Evolutionary conservation across 1,140 invertebrate species (phyloP).

Genomic region (Drosophila punjabiensis): DNA sequence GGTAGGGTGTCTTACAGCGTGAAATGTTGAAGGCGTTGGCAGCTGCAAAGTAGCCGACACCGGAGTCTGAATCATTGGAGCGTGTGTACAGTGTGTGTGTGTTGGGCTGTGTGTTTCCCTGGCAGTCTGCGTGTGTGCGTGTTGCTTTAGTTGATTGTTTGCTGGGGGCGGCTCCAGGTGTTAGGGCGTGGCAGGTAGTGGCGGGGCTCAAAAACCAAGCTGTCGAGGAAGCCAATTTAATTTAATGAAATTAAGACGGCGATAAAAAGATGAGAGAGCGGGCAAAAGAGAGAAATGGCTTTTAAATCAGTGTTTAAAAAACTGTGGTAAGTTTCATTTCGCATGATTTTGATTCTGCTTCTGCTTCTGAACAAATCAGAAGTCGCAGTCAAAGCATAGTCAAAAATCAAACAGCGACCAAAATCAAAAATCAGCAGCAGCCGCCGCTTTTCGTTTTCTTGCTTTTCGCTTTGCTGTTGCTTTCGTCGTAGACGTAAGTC

Average conservation of each 20-base stretch:
- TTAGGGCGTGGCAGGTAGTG: constrained; percentile 16
- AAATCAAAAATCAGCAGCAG: too few species aligned
- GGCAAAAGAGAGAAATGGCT: not conserved
- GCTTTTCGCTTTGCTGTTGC: too few species aligned
- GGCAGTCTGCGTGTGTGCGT: constrained; percentile 14
- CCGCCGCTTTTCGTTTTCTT: too few species aligned
- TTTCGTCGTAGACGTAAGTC: too few species aligned
- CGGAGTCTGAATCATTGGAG: constrained; percentile 38
- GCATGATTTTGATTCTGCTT: too few species aligned
- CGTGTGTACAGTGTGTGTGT: constrained; percentile 19
- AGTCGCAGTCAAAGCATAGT: too few species aligned
- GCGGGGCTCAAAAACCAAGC: constrained; percentile 5
- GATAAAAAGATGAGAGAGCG: constrained; percentile 42
- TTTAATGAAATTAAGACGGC: constrained; percentile 73
- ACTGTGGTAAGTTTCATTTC: too few species aligned
- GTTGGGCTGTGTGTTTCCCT: not conserved
- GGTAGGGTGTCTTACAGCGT: constrained; percentile 57
- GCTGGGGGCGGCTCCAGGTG: constrained; percentile 59
- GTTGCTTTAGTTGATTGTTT: constrained; percentile 80
- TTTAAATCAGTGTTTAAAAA: too few species aligned
- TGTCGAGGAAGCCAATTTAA: constrained; percentile 64
- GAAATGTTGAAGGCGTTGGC: constrained; percentile 56
- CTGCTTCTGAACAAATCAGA: too few species aligned
- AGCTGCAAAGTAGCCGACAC: constrained; percentile 53
- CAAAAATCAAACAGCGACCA: too few species aligned